These are phyloP conservation scores for Sarcoramphus papa DNA, from an alignment of 2,797 vertebrate species.

Conservation along the genomic window DNA sequence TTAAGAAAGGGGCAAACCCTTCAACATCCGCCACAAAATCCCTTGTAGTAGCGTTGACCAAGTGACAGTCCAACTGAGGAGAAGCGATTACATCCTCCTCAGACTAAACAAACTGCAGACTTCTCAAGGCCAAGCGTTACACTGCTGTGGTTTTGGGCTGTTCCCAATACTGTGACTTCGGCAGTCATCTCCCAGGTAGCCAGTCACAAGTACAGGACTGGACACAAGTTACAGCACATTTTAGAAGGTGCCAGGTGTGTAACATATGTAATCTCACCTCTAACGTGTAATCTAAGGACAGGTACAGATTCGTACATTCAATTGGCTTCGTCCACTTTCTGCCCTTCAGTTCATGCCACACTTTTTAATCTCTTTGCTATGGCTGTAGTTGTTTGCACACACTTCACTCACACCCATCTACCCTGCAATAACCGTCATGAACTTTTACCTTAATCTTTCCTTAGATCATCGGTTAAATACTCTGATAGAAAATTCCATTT, in stretches of 20 bases:
- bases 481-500: background rate
- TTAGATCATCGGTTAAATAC: background rate
- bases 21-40: too few relatives aligned
- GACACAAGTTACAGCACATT: fast-evolving
- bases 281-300: too few relatives aligned
- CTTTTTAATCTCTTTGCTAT: background rate
- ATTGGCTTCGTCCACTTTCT: fast-evolving
- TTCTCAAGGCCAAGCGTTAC: fast-evolving
- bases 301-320: fast-evolving
- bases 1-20: too few relatives aligned
- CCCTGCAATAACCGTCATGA: fast-evolving
- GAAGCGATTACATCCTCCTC: fast-evolving
- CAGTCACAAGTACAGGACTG: fast-evolving
- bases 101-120: fast-evolving
- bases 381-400: background rate
- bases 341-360: background rate
- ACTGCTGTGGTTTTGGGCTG: fast-evolving
- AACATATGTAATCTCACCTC: too few relatives aligned
- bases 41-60: fast-evolving
- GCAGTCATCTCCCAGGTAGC: background rate
- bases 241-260: too few relatives aligned
- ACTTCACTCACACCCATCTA: background rate
- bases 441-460: background rate
- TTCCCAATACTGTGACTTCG: fast-evolving
- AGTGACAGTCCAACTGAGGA: fast-evolving